Evolutionary conservation across 2,888 invertebrate species (phyloP), one percentile per base, ranked within the genome.

Genomic region (Volucella inanis): DNA sequence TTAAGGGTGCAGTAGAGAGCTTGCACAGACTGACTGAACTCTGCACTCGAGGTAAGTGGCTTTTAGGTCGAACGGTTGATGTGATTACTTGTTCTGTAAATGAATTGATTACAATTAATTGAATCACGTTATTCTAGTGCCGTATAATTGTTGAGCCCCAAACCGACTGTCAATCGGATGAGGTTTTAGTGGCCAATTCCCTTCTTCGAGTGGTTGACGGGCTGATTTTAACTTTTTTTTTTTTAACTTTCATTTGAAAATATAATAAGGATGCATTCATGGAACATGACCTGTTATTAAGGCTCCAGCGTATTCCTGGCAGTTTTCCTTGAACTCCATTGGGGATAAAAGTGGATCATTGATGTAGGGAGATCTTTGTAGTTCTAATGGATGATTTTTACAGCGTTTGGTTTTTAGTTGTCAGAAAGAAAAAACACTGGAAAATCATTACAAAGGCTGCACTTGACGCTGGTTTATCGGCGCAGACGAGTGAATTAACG

Each of bases 71-170:
- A 64, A 62, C 74, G 55, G 68, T 67, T 75, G 79, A 84, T 75
- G 74, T 75, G 75, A 79, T 84, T 84, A 75, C 79, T 74, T 84
- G 78, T 79, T 61, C 75, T 70, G 68, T 64, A 75, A 84, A 84
- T 70, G 74, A 70, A 84, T 70, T 84, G 55, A 68, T 75, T 65
- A 79, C 79, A 83, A 74, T 83, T 83, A 74, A 83, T 74, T 45
- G 68, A 75, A 74, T 77, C 77, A 83, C 74, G 74, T 74, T 70
- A 57, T 70, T 70, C 64, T 52, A 38, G 52, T 78, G 62, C 52
- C 49, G 41, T 68, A 64, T 55, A 78, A 78, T 74, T 67, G 71
- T 64, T 45, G 45, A 54, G 52, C 74, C 22, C 47, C 31, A 47
- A 62, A 43, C 31, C 6, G 31, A 31, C 67, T 62, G 47, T 54